Evolutionary conservation across 2,888 invertebrate species (phyloP), one percentile per base, ranked within the genome.

Genomic region (Microplitis manilae): DNA sequence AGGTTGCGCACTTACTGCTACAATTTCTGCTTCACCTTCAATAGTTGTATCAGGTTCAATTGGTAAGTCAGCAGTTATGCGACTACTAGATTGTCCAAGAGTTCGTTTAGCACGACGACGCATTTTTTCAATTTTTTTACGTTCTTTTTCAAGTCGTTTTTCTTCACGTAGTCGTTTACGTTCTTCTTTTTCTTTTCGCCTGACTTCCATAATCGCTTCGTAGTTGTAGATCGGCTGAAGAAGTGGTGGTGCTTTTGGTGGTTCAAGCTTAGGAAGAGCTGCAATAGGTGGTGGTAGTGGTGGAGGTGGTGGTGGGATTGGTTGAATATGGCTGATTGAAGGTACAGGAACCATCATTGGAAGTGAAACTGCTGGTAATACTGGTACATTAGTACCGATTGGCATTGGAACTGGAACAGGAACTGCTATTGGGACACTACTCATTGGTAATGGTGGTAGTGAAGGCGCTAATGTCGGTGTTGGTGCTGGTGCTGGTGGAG

Each of bases 211-310:
- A 41, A 90, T 90, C 0, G 87, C 90, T 59, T 90, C 89, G 59
- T 90, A 90, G 79, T 90, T 89, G 67, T 90, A 90, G 0, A 89
- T 87, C 0, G 90, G 88, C 62, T 87, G 88, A 8, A 83, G 80
- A 9, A 76, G 68, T 1, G 81, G 79, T 6, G 83, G 79, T 0
- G 82, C 71, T 5, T 71, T 60, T 30, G 78, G 78, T 69, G 81
- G 64, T 7, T 61, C 68, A 6, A 71, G 20, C 9, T 74, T 70
- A 7, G 84, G 81, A 20, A 83, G 84, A 0, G 78, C 70, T n/a
- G 78, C 75, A 5, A 78, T 71, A 2, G 78, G 76, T 1, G 81
- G 79, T 1, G 81, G 79, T 2, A 62, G 8, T 59, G 67, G 67
- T 4, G 77, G 76, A 0, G 81, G 79, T 4, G 78, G 76, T 2